A percentile compares a stretch with the other conserved stretches of the same genome.
Conservation (phyloP, 2,113 vertebrate species). For the Chelonoidis abingdonii region DNA sequence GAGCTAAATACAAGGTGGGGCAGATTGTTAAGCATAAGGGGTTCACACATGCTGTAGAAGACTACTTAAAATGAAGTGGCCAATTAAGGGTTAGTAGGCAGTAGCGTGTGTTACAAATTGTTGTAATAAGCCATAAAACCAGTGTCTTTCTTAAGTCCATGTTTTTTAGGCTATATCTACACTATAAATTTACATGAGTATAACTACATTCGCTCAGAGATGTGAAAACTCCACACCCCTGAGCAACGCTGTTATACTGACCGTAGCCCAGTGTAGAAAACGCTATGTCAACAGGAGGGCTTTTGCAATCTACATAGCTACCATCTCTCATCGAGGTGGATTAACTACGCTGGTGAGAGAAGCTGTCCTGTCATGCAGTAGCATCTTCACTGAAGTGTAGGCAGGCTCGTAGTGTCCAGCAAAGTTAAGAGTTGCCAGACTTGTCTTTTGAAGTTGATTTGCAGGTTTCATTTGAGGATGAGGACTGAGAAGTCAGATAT, state of each 20-base stretch:
- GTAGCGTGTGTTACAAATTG: not conserved
- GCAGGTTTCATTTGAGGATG: not conserved
- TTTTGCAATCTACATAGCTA: not conserved
- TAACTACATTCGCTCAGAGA: not conserved
- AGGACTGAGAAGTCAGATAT: not conserved
- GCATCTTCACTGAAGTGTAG: not conserved
- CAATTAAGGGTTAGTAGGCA: not conserved
- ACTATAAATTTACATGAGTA: not conserved
- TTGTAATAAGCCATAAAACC: not conserved
- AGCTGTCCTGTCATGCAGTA: not conserved
- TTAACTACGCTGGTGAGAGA: not conserved
- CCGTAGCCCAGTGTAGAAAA: not conserved
- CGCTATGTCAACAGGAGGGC: not conserved
- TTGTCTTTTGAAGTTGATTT: not conserved
- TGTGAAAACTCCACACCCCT: not conserved
- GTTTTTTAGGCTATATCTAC: not conserved
- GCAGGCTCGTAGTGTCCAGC: not conserved
- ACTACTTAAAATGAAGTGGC: not conserved
- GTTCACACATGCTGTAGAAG: not conserved
- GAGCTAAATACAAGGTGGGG: not conserved
- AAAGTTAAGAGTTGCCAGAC: not conserved
- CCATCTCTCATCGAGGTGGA: not conserved
- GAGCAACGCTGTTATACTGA: not conserved
- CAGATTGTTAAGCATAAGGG: not conserved
- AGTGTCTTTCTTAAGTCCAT: not conserved